Conservation (phyloP, 2,888 invertebrate genomes). For the Pollenia griseotomentosa region DNA sequence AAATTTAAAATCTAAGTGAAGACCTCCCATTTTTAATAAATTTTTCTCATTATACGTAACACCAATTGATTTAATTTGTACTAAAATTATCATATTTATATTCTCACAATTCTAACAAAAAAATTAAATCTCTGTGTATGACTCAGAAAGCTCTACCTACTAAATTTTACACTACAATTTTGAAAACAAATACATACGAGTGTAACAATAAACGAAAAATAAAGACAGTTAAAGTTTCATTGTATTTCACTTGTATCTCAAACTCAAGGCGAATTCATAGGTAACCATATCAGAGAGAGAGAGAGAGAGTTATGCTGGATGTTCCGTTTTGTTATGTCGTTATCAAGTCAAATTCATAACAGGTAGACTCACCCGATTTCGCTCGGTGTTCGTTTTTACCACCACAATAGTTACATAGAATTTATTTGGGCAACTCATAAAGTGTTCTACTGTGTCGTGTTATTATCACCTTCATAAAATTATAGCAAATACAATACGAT, state of each 20-base stretch:
- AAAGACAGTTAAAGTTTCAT: not conserved
- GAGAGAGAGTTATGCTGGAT: too few relatives aligned
- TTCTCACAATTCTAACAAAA: constrained; percentile 19
- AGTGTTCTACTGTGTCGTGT: too few relatives aligned
- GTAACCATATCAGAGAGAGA: too few relatives aligned
- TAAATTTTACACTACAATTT: not conserved
- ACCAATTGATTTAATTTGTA: constrained; percentile 67
- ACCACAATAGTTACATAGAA: too few relatives aligned
- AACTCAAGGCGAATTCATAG: too few relatives aligned
- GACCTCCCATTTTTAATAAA: not conserved
- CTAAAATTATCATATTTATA: constrained; percentile 54
- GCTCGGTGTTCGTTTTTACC: too few relatives aligned
- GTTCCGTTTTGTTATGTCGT: too few relatives aligned
- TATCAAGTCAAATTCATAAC: too few relatives aligned
- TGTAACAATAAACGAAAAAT: not conserved
- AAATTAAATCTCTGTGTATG: not conserved
- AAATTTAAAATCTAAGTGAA: constrained; percentile 35
- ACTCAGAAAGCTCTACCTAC: constrained; percentile 18
- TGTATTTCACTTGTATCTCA: not conserved
- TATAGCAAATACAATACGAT: too few relatives aligned
- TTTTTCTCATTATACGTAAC: constrained; percentile 28
- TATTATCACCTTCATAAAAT: too few relatives aligned
- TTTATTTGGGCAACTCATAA: too few relatives aligned
- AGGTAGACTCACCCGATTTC: too few relatives aligned
- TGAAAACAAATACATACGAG: not conserved